Evolutionary conservation across 2,113 vertebrate species (phyloP).

Genomic region (Pseudolaguvia tuberculata): DNA sequence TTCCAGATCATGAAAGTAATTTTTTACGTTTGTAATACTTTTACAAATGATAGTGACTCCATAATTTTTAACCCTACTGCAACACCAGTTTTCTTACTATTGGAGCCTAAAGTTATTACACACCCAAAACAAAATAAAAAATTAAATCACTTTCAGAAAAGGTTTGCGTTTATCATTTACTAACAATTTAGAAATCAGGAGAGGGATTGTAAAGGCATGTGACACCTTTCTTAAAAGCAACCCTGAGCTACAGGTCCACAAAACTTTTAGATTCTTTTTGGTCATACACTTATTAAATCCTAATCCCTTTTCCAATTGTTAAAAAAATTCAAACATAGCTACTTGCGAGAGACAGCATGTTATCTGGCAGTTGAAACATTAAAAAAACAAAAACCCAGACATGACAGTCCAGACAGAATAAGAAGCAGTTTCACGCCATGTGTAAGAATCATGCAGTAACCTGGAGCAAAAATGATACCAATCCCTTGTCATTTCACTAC

Average conservation of each 20-base stretch:
- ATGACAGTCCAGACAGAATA: not conserved
- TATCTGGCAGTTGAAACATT: not conserved
- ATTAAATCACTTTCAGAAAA: not conserved
- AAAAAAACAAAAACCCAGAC: not conserved
- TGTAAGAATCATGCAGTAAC: not conserved
- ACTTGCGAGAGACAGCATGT: not conserved
- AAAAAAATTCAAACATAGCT: not conserved
- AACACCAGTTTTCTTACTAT: not conserved
- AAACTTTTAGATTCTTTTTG: not conserved
- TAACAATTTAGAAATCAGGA: no score
- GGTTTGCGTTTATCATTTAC: not conserved
- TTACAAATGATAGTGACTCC: not conserved
- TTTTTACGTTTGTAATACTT: not conserved
- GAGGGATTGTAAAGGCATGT: conserved; percentile 10
- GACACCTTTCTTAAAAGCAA: not conserved
- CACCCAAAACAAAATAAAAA: not conserved
- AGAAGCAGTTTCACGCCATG: not conserved
- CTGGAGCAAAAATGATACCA: no score
- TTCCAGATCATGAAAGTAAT: no score
- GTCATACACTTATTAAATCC: not conserved
- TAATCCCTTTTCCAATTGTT: not conserved
- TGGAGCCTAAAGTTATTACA: not conserved
- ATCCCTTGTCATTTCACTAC: not conserved
- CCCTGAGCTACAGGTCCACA: conserved; percentile 11
- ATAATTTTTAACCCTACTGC: no score